These are phyloP conservation scores for Carpatolechia fugitivella DNA, from an alignment of 2,888 invertebrate species.

Conservation along the genomic window DNA sequence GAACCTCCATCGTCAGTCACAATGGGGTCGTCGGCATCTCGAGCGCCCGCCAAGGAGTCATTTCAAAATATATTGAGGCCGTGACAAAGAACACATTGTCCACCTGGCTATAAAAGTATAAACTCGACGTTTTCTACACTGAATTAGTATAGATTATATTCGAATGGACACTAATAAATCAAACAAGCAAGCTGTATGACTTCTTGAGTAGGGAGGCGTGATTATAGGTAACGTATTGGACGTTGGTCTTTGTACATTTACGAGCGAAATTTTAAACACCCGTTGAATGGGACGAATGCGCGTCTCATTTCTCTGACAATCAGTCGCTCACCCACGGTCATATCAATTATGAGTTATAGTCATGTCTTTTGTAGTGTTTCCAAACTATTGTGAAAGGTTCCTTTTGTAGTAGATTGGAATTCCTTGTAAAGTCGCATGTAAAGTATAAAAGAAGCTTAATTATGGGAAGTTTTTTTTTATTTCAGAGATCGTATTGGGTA, in stretches of 20 bases:
- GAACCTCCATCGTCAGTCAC: conserved; percentile 61
- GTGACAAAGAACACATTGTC: conserved; percentile 68
- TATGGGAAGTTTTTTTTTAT: too few species aligned
- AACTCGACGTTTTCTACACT: conserved; percentile 69
- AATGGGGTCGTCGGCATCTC: conserved; percentile 52
- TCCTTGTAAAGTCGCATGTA: neutral
- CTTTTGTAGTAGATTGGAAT: neutral
- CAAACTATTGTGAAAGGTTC: neutral
- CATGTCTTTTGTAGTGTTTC: neutral
- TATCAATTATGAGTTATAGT: conserved; percentile 46
- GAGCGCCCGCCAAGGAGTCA: conserved; percentile 62
- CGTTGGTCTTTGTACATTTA: conserved; percentile 69
- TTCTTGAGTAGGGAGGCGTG: conserved; percentile 63
- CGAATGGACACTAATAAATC: conserved; percentile 75
- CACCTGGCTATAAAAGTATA: conserved; percentile 48
- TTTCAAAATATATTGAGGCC: conserved; percentile 76
- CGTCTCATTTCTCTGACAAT: conserved; percentile 48
- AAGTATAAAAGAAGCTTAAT: neutral
- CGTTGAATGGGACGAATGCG: conserved; percentile 34
- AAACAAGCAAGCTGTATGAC: conserved; percentile 38
- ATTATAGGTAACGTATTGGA: conserved; percentile 41
- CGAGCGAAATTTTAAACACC: conserved; percentile 45
- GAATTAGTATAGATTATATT: conserved; percentile 74
- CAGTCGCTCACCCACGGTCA: conserved; percentile 38
- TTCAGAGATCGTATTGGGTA: too few species aligned